These are phyloP conservation scores for Pectinophora gossypiella DNA, from an alignment of 1,140 invertebrate species.

Conservation along the genomic window DNA sequence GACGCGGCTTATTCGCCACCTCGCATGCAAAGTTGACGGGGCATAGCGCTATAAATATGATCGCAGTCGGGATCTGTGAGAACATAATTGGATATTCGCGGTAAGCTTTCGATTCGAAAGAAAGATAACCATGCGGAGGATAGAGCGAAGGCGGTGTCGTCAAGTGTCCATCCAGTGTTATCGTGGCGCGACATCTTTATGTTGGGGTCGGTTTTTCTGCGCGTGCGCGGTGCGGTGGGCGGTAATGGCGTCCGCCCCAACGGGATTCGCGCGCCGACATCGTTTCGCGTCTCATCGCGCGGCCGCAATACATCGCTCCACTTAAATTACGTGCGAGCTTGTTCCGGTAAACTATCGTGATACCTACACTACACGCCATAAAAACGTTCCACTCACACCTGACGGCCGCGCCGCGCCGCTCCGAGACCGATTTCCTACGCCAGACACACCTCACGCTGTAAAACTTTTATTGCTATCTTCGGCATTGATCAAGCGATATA, in stretches of 20 bases:
- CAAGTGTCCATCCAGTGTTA: constrained; percentile 55
- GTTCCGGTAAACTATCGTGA: constrained; percentile 58
- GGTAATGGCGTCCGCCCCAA: constrained; percentile 64
- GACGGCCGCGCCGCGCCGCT: not conserved
- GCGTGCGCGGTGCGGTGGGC: constrained; percentile 58
- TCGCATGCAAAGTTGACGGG: constrained; percentile 37
- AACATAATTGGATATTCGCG: constrained; percentile 53
- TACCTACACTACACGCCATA: constrained; percentile 13
- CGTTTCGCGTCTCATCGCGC: constrained; percentile 68
- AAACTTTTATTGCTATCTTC: not conserved
- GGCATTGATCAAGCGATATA: too few relatives aligned
- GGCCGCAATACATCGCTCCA: constrained; percentile 68
- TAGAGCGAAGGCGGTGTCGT: constrained; percentile 37
- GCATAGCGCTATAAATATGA: constrained; percentile 26
- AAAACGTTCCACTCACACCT: constrained; percentile 1
- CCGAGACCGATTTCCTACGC: not conserved
- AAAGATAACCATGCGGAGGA: constrained; percentile 36
- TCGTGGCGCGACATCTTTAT: constrained; percentile 59
- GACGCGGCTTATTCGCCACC: constrained; percentile 18
- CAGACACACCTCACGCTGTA: not conserved
- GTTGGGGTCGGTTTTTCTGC: constrained; percentile 55
- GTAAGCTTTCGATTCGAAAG: constrained; percentile 38
- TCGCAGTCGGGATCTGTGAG: constrained; percentile 30
- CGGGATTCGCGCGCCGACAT: constrained; percentile 66
- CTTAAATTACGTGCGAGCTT: constrained; percentile 62